Percentiles rank a stretch among this genome's conserved stretches.
Evolutionary conservation across 2,797 vertebrate genomes (phyloP).

Genomic region (Gadopsis marmoratus): DNA sequence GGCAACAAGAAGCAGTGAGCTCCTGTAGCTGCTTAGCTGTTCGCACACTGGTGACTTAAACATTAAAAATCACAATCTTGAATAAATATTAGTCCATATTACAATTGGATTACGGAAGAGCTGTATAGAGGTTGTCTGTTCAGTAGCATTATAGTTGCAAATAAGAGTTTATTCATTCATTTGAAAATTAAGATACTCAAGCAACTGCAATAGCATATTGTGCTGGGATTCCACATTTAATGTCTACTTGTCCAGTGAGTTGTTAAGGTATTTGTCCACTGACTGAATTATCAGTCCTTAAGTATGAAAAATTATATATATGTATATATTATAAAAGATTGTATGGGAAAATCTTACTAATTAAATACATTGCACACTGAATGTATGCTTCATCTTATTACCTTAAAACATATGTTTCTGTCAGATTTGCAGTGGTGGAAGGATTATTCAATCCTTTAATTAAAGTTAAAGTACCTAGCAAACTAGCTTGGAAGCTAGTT

Average conservation of each 20-base stretch:
- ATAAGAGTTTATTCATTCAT: background rate
- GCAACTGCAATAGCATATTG: too few relatives aligned
- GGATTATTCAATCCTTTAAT: background rate
- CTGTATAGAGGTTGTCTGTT: background rate
- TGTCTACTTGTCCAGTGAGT: too few relatives aligned
- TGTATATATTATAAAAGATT: too few relatives aligned
- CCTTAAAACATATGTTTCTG: background rate
- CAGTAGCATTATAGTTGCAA: background rate
- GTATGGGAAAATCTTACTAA: background rate
- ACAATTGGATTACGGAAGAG: background rate
- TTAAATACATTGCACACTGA: background rate
- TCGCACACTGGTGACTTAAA: conserved; percentile 1
- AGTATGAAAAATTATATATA: too few relatives aligned
- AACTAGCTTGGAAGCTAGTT: background rate
- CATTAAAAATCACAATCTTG: background rate
- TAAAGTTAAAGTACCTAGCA: background rate
- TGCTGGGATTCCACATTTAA: too few relatives aligned
- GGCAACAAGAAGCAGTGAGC: background rate
- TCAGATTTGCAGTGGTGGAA: background rate
- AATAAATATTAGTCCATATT: background rate
- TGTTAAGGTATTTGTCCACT: background rate
- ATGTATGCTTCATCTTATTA: background rate
- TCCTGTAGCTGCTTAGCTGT: background rate
- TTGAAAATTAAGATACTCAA: background rate
- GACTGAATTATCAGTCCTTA: background rate